Conservation (phyloP, 2,113 vertebrate genomes). For the Scartelaos histophorus region DNA sequence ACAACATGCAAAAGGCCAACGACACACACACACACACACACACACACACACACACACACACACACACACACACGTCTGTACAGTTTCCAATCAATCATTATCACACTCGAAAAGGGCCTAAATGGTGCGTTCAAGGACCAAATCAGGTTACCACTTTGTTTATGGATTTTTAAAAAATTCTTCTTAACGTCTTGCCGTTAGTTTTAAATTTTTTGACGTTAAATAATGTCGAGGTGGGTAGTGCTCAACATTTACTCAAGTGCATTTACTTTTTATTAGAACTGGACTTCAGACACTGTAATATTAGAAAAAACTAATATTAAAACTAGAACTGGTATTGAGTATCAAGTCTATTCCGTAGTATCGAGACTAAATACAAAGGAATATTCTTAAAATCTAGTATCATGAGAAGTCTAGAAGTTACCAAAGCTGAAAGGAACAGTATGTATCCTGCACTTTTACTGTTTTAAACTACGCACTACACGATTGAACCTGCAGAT, state of each 20-base stretch:
- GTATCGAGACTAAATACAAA: too few species aligned
- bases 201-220: background rate
- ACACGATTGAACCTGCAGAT: too few species aligned
- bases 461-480: too few species aligned
- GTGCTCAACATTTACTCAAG: background rate
- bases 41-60: conserved; percentile 20
- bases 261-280: background rate
- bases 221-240: background rate
- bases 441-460: too few species aligned
- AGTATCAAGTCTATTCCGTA: too few species aligned
- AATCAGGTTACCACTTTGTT: background rate
- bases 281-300: background rate
- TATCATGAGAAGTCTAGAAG: too few species aligned
- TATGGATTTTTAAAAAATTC: background rate
- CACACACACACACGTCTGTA: conserved; percentile 15
- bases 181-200: background rate
- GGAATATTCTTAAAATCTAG: too few species aligned
- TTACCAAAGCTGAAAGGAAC: too few species aligned
- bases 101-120: background rate
- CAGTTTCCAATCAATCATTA: conserved; percentile 2
- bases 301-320: too few species aligned
- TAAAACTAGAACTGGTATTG: too few species aligned
- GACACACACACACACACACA: conserved; percentile 1
- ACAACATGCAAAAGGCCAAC: conserved; percentile 57
- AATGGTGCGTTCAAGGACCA: conserved; percentile 23